These are phyloP conservation scores for Podiceps cristatus DNA, from an alignment of 2,113 vertebrate species.

Conservation along the genomic window DNA sequence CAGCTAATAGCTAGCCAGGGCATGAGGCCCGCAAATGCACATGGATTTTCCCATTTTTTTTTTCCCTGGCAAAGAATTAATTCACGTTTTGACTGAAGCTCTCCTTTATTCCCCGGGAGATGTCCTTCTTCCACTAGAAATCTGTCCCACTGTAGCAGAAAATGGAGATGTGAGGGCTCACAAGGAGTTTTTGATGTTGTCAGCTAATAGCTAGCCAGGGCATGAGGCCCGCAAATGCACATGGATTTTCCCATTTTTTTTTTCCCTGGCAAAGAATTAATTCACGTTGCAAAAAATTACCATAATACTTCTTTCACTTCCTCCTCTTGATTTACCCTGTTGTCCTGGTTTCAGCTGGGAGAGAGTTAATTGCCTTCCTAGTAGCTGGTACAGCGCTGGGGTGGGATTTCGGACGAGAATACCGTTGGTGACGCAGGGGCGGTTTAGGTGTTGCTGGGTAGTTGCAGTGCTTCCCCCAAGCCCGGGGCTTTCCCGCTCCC, in stretches of 20 bases:
- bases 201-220: not conserved
- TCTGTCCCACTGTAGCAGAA: not conserved
- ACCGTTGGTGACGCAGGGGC: too few species aligned
- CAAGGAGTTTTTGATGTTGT: not conserved
- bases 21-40: not conserved
- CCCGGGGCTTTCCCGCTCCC: too few species aligned
- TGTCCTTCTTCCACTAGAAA: not conserved
- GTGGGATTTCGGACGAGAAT: too few species aligned
- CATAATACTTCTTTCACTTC: not conserved
- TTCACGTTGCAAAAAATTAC: not conserved
- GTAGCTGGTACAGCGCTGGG: too few species aligned
- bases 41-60: not conserved
- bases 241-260: not conserved
- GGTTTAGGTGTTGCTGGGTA: too few species aligned
- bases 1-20: not conserved
- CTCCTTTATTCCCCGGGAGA: not conserved
- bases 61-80: conserved; percentile 6
- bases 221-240: not conserved
- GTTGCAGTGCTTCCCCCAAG: too few species aligned
- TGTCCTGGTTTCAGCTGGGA: too few species aligned
- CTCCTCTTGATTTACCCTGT: not conserved
- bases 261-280: conserved; percentile 6
- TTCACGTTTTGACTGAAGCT: too few species aligned
- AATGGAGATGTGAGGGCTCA: not conserved
- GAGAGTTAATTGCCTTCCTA: too few species aligned